Evolutionary conservation across 2,888 invertebrate species (phyloP), one percentile per base, ranked within the genome.

Genomic region (Folsomia manolachei): DNA sequence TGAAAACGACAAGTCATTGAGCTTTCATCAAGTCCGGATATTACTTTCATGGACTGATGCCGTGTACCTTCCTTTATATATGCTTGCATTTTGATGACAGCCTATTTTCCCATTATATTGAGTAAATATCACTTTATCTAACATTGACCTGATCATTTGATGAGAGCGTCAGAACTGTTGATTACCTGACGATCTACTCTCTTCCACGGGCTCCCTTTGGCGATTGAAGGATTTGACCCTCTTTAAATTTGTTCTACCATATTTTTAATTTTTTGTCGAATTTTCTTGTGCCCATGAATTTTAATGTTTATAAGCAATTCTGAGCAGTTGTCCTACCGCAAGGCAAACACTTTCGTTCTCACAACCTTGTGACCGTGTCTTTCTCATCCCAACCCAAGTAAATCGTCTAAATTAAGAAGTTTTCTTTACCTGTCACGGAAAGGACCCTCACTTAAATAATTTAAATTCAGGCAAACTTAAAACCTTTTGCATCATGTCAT

Each of bases 401-500:
- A 14, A 39, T 39, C 39, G 39, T n/a, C n/a, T n/a, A n/a, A n/a
- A n/a, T n/a, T n/a, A n/a, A n/a, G 39, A 39, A 4, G 39, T 9
- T 39, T 39, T 39, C 39, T 39, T 39, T 39, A 39, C 39, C 39
- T 39, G 39, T 39, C 39, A 9, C 39, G n/a, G n/a, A n/a, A n/a
- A n/a, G n/a, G 63, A 21, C 23, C 60, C 21, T 60, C 60, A 23
- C 23, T 60, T 63, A 9, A 7, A 26, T 63, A 11, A n/a, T 21
- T 21, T 11, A 4, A n/a, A 21, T 18, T 14, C 24, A 27, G 63
- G 24, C 25, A 63, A 24, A 24, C 23, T 26, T 26, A 63, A 26
- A 27, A 26, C n/a, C 26, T 64, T 64, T 64, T 39, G 26, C 64
- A 64, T 64, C 64, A 26, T 27, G 4, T 60, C 9, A n/a, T n/a